Percentiles rank a stretch among this genome's conserved stretches.
Conservation (phyloP, 2,113 vertebrate species). For the Suricata suricatta region DNA sequence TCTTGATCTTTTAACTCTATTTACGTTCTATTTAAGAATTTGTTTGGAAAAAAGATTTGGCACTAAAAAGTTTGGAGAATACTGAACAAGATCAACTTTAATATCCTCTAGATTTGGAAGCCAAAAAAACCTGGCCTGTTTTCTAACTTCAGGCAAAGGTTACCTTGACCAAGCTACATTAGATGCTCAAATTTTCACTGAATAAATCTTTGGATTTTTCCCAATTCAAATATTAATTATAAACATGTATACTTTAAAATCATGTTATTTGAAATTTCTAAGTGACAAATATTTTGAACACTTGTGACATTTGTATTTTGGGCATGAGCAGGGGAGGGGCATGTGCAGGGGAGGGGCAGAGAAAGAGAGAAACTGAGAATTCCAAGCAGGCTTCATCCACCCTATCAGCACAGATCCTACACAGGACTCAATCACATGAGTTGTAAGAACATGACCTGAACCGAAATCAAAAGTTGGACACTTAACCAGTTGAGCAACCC, state of each 20-base stretch:
- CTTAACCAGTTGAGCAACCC: too few species aligned
- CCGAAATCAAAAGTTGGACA: too few species aligned
- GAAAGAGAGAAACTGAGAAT: too few species aligned
- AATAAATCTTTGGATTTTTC: neutral
- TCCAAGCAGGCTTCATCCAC: too few species aligned
- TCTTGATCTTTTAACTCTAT: neutral
- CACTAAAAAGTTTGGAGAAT: neutral
- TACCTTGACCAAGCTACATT: neutral
- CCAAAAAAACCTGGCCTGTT: neutral
- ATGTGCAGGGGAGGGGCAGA: too few species aligned
- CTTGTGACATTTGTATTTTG: neutral
- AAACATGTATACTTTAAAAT: neutral
- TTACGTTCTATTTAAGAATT: neutral
- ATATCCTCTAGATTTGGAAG: neutral
- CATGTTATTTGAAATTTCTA: neutral
- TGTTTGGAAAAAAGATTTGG: neutral
- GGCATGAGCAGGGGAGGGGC: too few species aligned
- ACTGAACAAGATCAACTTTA: neutral
- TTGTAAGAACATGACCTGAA: too few species aligned
- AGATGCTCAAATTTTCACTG: neutral
- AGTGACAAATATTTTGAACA: neutral
- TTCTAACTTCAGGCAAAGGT: neutral
- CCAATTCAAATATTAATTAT: neutral
- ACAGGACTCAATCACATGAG: too few species aligned
- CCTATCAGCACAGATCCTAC: too few species aligned